Evolutionary conservation across 2,797 vertebrate species (phyloP).

Genomic region (Pipistrellus kuhlii): DNA sequence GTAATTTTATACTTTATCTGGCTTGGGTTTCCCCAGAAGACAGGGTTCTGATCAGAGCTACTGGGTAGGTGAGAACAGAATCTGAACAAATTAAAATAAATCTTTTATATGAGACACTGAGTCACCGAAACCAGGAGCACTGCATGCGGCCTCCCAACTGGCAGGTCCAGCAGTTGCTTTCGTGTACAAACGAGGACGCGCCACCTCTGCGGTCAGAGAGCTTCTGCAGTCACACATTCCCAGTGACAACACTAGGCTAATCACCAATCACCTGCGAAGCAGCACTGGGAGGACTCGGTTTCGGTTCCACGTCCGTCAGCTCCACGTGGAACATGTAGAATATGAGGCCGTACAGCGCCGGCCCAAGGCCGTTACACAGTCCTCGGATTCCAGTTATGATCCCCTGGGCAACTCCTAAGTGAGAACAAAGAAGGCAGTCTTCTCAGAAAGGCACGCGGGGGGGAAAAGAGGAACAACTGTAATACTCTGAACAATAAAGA

Average conservation of each 20-base stretch:
- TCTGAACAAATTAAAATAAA: neutral
- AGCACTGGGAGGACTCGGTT: conserved; percentile 87
- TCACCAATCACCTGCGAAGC: conserved; percentile 87
- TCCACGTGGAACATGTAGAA: conserved; percentile 97
- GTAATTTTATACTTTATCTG: conserved; percentile 27
- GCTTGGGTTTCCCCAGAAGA: neutral
- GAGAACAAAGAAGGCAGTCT: conserved; percentile 30
- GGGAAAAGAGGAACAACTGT: too few species aligned
- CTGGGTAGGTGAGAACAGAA: conserved; percentile 12
- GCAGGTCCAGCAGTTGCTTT: neutral
- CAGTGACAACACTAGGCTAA: neutral
- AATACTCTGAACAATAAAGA: too few species aligned
- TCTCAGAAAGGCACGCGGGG: neutral
- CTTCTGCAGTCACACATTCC: conserved; percentile 16
- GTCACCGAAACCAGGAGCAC: conserved; percentile 14
- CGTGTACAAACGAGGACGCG: neutral
- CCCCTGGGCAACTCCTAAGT: conserved; percentile 93
- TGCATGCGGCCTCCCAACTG: neutral
- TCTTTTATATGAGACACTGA: conserved; percentile 8
- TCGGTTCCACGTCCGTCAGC: conserved; percentile 91
- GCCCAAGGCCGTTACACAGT: conserved; percentile 96
- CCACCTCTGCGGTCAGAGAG: neutral
- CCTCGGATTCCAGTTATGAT: conserved; percentile 97
- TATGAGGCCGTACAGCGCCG: conserved; percentile 96
- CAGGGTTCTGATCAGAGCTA: neutral